Evolutionary conservation across 2,888 invertebrate species (phyloP).

Genomic region (Erebia palarica): DNA sequence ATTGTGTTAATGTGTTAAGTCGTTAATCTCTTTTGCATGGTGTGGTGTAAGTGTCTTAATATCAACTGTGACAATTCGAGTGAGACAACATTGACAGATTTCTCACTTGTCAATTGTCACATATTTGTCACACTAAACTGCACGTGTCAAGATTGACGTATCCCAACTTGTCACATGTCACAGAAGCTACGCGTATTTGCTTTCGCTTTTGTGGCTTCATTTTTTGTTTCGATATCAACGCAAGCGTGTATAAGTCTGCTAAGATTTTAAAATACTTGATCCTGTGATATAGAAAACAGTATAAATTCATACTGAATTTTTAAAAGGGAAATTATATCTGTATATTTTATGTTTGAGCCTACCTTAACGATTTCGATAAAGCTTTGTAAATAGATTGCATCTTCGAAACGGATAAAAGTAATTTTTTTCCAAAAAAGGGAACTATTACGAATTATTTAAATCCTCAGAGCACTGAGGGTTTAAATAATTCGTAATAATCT

Average conservation of each 20-base stretch:
- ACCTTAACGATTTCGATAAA: no score
- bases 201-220: constrained; percentile 18
- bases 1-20: constrained; percentile 22
- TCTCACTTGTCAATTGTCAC: constrained; percentile 23
- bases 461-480: no score
- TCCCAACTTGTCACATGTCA: constrained; percentile 21
- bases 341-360: no score
- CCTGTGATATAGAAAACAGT: no score
- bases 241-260: not conserved
- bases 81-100: constrained; percentile 26
- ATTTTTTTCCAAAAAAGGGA: no score
- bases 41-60: constrained; percentile 12
- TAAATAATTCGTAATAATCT: no score
- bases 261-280: not conserved
- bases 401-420: no score
- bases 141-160: constrained; percentile 17
- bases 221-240: not conserved
- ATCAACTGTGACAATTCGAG: not conserved
- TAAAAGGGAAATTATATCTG: no score
- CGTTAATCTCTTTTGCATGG: constrained; percentile 17
- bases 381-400: no score
- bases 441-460: no score
- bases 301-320: no score
- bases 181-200: constrained; percentile 11
- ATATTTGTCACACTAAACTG: constrained; percentile 24